Percentiles rank a stretch among this genome's conserved stretches.
phyloP scores from a whole-genome alignment of 2,888 invertebrate species.

The Dermolepida albohirtum region DNA sequence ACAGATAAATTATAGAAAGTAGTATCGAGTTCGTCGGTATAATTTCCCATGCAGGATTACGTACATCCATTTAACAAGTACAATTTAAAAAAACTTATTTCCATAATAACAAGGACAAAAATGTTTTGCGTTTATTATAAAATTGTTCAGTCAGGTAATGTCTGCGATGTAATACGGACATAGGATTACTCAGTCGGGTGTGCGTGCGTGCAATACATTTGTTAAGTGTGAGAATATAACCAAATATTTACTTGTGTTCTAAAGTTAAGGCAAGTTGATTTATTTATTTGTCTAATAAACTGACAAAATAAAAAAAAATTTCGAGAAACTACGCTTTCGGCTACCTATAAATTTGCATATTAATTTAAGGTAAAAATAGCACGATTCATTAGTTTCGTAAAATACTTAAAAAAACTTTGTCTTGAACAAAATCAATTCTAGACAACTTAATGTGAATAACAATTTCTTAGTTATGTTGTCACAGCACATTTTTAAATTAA shows the following conservation, averaged over 20 bases:
- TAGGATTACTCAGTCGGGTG: slow-evolving; percentile 21
- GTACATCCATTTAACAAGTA: slow-evolving; percentile 36
- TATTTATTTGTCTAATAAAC: no score
- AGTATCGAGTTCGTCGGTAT: slow-evolving; percentile 44
- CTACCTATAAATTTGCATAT: no score
- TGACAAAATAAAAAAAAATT: no score
- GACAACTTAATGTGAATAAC: no score
- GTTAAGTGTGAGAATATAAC: background rate
- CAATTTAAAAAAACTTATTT: slow-evolving; percentile 47
- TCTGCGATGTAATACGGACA: slow-evolving; percentile 35
- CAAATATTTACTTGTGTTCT: background rate
- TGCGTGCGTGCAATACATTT: slow-evolving; percentile 26
- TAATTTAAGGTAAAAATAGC: no score
- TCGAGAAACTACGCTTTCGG: no score
- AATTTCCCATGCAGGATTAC: slow-evolving; percentile 43
- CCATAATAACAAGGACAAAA: slow-evolving; percentile 50
- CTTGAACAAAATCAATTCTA: no score
- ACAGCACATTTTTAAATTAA: no score
- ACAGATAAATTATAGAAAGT: slow-evolving; percentile 48
- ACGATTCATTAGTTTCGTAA: no score
- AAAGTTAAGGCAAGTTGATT: no score
- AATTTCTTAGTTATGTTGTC: no score
- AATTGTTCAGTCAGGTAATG: slow-evolving; percentile 49
- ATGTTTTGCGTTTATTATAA: slow-evolving; percentile 49
- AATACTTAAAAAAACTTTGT: no score